Percentiles rank a stretch among this genome's conserved stretches.
Conservation (phyloP, 2,888 invertebrate species). For the Incurvaria masculella region DNA sequence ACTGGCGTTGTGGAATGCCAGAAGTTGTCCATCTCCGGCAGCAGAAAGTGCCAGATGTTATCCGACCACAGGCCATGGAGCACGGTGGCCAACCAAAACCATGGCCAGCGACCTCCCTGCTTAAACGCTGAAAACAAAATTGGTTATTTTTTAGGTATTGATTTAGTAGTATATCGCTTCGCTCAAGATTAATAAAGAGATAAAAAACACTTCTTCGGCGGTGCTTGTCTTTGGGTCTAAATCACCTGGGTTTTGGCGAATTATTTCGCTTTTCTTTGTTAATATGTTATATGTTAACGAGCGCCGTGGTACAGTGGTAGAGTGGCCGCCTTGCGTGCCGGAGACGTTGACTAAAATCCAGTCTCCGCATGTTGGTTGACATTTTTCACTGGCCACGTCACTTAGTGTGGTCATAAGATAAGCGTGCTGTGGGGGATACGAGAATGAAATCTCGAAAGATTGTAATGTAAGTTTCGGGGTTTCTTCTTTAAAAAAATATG, state of each 20-base stretch:
- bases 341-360: not conserved
- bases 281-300: not conserved
- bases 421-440: too few species aligned
- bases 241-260: not conserved
- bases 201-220: not conserved
- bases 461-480: too few species aligned
- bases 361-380: too few species aligned
- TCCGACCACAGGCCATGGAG: constrained; percentile 67
- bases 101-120: constrained; percentile 70
- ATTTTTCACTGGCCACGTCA: too few species aligned
- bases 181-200: not conserved
- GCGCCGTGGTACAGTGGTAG: too few species aligned
- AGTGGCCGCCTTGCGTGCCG: too few species aligned
- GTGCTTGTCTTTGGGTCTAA: not conserved
- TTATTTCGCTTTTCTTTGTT: not conserved
- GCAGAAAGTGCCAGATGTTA: constrained; percentile 65
- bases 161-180: not conserved
- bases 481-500: too few species aligned
- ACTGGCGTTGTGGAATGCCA: constrained; percentile 80
- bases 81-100: constrained; percentile 71
- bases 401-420: too few species aligned
- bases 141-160: not conserved
- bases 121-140: constrained; percentile 51
- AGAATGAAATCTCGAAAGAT: too few species aligned
- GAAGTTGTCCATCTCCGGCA: constrained; percentile 77